These are phyloP conservation scores for Tenthredo livida DNA, from an alignment of 2,888 invertebrate species.

Conservation along the genomic window DNA sequence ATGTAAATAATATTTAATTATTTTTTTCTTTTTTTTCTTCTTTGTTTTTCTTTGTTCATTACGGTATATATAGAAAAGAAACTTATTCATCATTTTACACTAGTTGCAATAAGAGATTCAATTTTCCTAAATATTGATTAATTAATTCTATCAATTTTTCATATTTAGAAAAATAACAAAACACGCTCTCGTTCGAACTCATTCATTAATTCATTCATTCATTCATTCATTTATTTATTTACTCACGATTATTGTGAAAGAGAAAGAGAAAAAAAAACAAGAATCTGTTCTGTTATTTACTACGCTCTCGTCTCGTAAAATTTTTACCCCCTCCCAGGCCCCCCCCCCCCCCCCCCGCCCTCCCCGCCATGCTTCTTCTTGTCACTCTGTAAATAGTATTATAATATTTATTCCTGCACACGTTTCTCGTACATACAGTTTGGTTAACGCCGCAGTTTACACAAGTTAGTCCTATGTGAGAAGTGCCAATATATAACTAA, in stretches of 20 bases:
- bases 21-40: too few species aligned
- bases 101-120: background rate
- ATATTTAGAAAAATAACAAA: background rate
- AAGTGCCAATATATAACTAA: constrained; percentile 34
- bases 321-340: background rate
- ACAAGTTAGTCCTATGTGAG: constrained; percentile 20
- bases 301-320: background rate
- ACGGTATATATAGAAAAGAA: background rate
- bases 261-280: too few species aligned
- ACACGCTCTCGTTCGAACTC: background rate
- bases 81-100: background rate
- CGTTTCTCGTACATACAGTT: constrained; percentile 12
- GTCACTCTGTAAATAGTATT: constrained; percentile 5
- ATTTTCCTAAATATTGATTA: background rate
- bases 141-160: background rate
- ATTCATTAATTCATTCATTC: background rate
- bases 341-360: too few species aligned
- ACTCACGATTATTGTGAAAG: background rate
- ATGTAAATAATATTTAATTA: background rate
- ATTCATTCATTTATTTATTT: background rate
- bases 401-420: constrained; percentile 17
- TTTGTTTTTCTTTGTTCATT: background rate
- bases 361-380: background rate
- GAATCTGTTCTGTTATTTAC: background rate
- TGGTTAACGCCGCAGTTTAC: constrained; percentile 40